A percentile compares a stretch with the other conserved stretches of the same genome.
These are phyloP conservation scores for Pseudeuparius sepicola DNA, from an alignment of 2,888 invertebrate genomes.

Conservation along the genomic window DNA sequence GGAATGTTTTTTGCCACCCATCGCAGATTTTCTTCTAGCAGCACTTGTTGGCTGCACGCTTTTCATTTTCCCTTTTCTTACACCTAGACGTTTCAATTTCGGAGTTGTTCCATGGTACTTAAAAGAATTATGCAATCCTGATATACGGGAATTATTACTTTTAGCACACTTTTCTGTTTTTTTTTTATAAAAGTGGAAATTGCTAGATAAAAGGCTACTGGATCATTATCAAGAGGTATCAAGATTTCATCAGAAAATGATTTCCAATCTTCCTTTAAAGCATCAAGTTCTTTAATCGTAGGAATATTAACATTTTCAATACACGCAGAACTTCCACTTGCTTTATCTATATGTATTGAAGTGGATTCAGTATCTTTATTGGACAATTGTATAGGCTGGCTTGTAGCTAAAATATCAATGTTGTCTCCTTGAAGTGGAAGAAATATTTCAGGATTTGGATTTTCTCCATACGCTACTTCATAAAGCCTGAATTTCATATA, in stretches of 20 bases:
- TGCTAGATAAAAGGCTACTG: conserved; percentile 14
- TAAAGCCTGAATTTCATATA: conserved; percentile 13
- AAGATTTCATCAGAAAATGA: conserved; percentile 14
- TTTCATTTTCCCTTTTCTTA: conserved; percentile 7
- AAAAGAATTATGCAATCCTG: conserved; percentile 8
- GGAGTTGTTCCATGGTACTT: conserved; percentile 10
- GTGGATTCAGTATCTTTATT: conserved; percentile 11
- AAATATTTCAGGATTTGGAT: conserved; percentile 13
- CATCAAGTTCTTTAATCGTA: conserved; percentile 12
- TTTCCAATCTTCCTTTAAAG: conserved; percentile 15
- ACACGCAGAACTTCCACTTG: conserved; percentile 12
- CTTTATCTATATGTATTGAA: conserved; percentile 12
- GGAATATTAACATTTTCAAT: conserved; percentile 10
- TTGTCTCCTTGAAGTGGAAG: conserved; percentile 14
- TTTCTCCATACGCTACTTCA: conserved; percentile 15
- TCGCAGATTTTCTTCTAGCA: conserved; percentile 10
- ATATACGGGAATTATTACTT: conserved; percentile 6
- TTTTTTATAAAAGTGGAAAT: conserved; percentile 14
- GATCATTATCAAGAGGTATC: conserved; percentile 13
- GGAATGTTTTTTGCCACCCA: conserved; percentile 12
- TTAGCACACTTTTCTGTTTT: conserved; percentile 14
- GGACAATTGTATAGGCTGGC: conserved; percentile 11
- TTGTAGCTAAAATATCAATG: conserved; percentile 10
- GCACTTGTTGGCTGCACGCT: conserved; percentile 11
- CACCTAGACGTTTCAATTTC: conserved; percentile 4